phyloP scores from a whole-genome alignment of 2,113 vertebrate species.

The Leptodactylus fuscus region DNA sequence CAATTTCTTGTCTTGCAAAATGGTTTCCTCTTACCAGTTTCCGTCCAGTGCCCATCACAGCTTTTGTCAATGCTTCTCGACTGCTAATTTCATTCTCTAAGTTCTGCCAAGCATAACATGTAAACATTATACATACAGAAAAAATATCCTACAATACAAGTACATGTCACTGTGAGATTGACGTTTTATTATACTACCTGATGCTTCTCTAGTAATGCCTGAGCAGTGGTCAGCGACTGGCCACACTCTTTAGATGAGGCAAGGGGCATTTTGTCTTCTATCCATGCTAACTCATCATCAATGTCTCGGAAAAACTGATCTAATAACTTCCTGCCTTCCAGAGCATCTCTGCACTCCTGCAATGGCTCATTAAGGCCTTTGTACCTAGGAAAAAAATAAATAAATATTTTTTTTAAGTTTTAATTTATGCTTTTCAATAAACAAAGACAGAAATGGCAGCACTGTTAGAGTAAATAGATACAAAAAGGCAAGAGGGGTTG shows the following conservation, averaged over 20 bases:
- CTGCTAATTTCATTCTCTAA: conserved; percentile 81
- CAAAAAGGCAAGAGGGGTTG: no score
- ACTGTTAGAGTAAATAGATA: no score
- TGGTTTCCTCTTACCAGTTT: conserved; percentile 80
- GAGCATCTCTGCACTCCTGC: conserved; percentile 70
- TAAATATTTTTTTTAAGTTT: conserved; percentile 78
- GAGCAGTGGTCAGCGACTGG: conserved; percentile 72
- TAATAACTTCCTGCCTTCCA: conserved; percentile 81
- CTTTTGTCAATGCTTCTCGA: conserved; percentile 75
- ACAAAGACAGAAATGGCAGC: no score
- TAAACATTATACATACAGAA: neutral
- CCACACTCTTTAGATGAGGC: conserved; percentile 75
- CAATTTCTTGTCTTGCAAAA: conserved; percentile 77
- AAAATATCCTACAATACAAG: neutral
- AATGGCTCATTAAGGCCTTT: conserved; percentile 76
- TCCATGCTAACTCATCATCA: conserved; percentile 84
- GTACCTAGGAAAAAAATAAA: conserved; percentile 74
- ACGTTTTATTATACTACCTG: conserved; percentile 74
- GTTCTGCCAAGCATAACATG: conserved; percentile 69
- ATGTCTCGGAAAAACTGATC: conserved; percentile 83
- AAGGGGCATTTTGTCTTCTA: conserved; percentile 77
- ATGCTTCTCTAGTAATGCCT: conserved; percentile 82
- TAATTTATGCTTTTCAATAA: no score
- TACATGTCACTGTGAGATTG: neutral
- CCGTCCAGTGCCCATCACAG: conserved; percentile 80